phyloP scores from a whole-genome alignment of 2,888 invertebrate species.

The Thumatha senex region DNA sequence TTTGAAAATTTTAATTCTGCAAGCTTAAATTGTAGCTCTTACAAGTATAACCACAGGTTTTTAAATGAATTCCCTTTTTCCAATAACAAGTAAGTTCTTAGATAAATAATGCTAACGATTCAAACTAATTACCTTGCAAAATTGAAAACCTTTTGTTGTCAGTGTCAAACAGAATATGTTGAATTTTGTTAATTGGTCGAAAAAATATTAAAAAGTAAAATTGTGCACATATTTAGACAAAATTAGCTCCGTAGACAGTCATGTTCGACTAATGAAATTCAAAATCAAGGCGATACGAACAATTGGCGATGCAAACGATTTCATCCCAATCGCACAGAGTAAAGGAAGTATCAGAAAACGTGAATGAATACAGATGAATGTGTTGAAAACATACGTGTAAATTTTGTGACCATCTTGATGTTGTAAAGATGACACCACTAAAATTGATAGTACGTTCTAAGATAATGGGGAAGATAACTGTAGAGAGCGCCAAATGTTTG shows the following conservation, averaged over 20 bases:
- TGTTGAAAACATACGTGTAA: conserved; percentile 41
- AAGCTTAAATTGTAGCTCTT: too few species aligned
- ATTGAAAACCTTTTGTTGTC: too few species aligned
- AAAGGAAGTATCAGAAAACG: conserved; percentile 69
- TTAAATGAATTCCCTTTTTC: not conserved
- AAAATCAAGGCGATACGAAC: conserved; percentile 71
- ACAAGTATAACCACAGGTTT: too few species aligned
- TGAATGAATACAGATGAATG: conserved; percentile 73
- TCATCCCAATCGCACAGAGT: conserved; percentile 59
- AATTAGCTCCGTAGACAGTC: conserved; percentile 26
- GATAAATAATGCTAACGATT: too few species aligned
- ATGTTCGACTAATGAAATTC: conserved; percentile 67
- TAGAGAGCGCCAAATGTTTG: too few species aligned
- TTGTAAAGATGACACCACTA: too few species aligned
- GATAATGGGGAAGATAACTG: not conserved
- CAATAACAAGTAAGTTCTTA: too few species aligned
- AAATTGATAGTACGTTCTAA: too few species aligned
- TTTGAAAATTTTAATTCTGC: not conserved
- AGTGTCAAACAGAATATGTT: too few species aligned
- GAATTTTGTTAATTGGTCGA: too few species aligned
- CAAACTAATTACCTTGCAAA: too few species aligned
- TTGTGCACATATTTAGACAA: not conserved
- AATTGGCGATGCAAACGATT: conserved; percentile 68
- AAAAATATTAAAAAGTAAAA: too few species aligned
- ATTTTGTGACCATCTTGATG: conserved; percentile 18